Evolutionary conservation across 2,113 vertebrate species (phyloP).

Genomic region (Heterotis niloticus): DNA sequence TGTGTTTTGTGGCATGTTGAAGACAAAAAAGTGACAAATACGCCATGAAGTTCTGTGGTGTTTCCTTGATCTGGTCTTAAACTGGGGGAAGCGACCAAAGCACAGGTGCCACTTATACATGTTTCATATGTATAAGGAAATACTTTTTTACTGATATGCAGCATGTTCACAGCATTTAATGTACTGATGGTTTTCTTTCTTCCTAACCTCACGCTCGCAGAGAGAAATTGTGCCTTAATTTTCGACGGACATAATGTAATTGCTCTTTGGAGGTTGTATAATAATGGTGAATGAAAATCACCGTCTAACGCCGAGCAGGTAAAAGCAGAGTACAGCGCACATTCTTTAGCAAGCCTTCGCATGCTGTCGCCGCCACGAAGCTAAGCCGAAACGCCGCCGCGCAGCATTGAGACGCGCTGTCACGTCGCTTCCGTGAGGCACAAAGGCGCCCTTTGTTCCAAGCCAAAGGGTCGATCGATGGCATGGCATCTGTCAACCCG

Average conservation of each 20-base stretch:
- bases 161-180: neutral
- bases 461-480: neutral
- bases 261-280: neutral
- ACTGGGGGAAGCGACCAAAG: slow-evolving; percentile 9
- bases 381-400: neutral
- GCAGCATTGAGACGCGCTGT: neutral
- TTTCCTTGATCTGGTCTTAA: slow-evolving; percentile 22
- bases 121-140: slow-evolving; percentile 22
- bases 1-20: slow-evolving; percentile 23
- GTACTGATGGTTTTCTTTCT: neutral
- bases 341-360: slow-evolving; percentile 6
- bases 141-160: neutral
- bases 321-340: neutral
- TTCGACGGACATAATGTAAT: neutral
- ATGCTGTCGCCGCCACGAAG: neutral
- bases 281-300: neutral
- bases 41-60: slow-evolving; percentile 13
- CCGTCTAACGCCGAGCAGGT: neutral
- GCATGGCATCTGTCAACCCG: neutral
- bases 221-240: neutral
- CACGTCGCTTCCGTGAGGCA: neutral
- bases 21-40: slow-evolving; percentile 19
- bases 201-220: neutral
- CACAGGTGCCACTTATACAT: slow-evolving; percentile 22
- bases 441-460: neutral